Base-by-base conservation (phyloP, 2,888 invertebrate species). In the Cantharis nigra region DNA sequence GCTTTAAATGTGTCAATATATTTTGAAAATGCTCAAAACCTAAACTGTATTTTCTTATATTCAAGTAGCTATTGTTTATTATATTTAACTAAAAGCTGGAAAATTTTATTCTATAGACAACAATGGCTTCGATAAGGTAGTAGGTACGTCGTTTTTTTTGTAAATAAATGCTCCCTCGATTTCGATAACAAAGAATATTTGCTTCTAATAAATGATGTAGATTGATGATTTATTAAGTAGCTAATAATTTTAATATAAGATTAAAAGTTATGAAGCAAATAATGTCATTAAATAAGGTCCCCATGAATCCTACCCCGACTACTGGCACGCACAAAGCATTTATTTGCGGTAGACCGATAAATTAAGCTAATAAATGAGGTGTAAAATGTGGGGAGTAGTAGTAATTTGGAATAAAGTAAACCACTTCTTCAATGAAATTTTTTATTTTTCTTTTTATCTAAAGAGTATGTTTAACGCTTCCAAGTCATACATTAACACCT, bases 321-420 rank as follows among this genome's bases (percentile, higher is more conserved):
- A 62, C 64, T 28, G 62, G 74, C 74, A 77, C 76, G 76, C 76
- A 77, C 69, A 33, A 73, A 75, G 76, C 73, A 70, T 74, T 79
- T 77, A 69, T 74, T 79, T 79, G 76, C 70, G 72, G 76, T 70
- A 77, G 72, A 74, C 79, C 72, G 74, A 77, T 79, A 80, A 80
- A 80, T 80, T 80, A 79, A 79, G 76, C 72, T 78, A 79, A 80
- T 78, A 79, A 79, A 80, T 79, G 80, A 79, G 74, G 79, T 79
- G 79, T 79, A 80, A 79, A 80, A 78, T 78, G 76, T 76, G 73
- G 76, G 78, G 70, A 74, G 75, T 73, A 79, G 74, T 78, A 75
- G 78, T 80, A 78, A 80, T 79, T 80, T 80, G 74, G 63, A 74
- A 69, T 76, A 74, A 77, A 79, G 67, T 64, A 69, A 75, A 67